Evolutionary conservation across 2,888 invertebrate species (phyloP).

Genomic region (Criorhina ranunculi): DNA sequence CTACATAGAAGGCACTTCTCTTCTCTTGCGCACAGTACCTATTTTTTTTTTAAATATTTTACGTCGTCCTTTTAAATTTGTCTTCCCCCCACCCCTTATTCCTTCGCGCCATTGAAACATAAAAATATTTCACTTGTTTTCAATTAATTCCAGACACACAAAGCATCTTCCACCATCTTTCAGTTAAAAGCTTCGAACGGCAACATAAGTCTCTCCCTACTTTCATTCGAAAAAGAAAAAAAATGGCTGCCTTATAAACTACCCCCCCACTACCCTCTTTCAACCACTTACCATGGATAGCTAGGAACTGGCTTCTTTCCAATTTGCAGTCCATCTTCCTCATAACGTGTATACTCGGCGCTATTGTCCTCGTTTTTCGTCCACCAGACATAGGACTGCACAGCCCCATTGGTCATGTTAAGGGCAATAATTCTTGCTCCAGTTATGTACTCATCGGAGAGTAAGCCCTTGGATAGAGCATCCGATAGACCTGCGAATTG

Average conservation of each 20-base stretch:
- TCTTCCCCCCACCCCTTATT: not conserved
- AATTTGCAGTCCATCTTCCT: conserved; percentile 85
- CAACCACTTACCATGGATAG: conserved; percentile 88
- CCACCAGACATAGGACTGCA: conserved; percentile 87
- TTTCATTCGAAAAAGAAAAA: no score
- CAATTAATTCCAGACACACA: conserved; percentile 22
- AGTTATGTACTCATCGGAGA: conserved; percentile 87
- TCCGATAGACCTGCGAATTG: conserved; percentile 88
- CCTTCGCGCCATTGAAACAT: conserved; percentile 9
- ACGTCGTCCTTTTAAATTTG: conserved; percentile 7
- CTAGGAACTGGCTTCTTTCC: conserved; percentile 89
- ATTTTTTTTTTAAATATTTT: no score
- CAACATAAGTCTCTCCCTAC: not conserved
- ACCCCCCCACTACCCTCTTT: not conserved
- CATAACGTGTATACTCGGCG: conserved; percentile 85
- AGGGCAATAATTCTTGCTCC: conserved; percentile 87
- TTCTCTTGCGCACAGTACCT: no score
- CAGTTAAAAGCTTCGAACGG: conserved; percentile 23
- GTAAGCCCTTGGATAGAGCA: conserved; percentile 90
- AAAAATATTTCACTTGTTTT: conserved; percentile 51
- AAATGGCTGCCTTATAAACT: conserved; percentile 7
- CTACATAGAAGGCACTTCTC: no score
- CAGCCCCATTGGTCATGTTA: conserved; percentile 87
- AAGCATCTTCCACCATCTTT: conserved; percentile 5
- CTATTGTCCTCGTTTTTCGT: conserved; percentile 83